Base-by-base conservation (phyloP, 2,888 invertebrate genomes). In the Capitulum mitella region DNA sequence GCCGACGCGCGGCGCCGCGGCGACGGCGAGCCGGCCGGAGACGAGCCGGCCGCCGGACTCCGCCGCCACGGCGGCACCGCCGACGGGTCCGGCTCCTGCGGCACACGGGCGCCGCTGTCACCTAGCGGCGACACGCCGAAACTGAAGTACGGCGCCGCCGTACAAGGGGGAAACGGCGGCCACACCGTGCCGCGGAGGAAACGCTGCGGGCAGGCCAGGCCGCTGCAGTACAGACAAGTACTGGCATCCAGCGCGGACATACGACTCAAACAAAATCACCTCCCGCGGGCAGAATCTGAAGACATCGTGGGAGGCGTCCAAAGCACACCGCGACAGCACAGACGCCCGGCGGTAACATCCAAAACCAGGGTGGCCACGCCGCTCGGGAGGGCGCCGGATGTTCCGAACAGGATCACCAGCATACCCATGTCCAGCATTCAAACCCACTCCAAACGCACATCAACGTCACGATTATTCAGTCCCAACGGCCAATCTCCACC, bases 21-120 rank as follows among this genome's bases (percentile, higher is more conserved):
- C 43, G 43, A 12, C 43, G 43, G 12, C 43, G 43, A 8, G 43
- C 43, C 12, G 43, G 43, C 6, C 43, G 43, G 12, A 5, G 43
- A 12, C 43, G 43, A 43, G 43, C 76, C 46, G 76, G 76, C 76
- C 43, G 32, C 29, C 46, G 43, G 76, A 16, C 76, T 46, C 29
- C 76, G 76, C 0, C 46, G n/a, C 76, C 76, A 46, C 16, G 76
- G 74, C 29, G 76, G 76, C n/a, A 76, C 76, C 8, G 76, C 76
- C 10, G 12, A 0, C 16, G 76, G 76, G 76, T 76, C 46, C 32
- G 76, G 76, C 76, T 76, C 76, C 76, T 76, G 76, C 8, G 5
- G 26, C 37, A 16, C 1, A 14, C 1, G 34, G 8, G 58, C 10
- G n/a, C n/a, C 10, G 51, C 2, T 14, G 58, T 29, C 58, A 61